Evolutionary conservation across 2,888 invertebrate species (phyloP).

Genomic region (Diloba caeruleocephala): DNA sequence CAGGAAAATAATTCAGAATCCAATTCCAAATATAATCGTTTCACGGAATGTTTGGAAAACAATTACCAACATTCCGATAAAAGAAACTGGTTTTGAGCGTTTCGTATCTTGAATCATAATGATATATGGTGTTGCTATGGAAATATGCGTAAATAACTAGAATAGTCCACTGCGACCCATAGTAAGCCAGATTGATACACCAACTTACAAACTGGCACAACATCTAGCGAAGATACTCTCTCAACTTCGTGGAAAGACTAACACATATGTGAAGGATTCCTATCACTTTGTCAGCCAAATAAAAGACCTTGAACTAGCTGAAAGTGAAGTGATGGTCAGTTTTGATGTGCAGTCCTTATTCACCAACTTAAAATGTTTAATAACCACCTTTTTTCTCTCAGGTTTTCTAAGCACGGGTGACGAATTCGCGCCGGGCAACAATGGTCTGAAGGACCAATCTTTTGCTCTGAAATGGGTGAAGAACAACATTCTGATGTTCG

Average conservation of each 20-base stretch:
- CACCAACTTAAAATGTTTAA: no score
- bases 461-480: constrained; percentile 92
- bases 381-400: constrained; percentile 55
- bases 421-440: constrained; percentile 91
- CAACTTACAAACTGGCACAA: no score
- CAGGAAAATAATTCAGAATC: constrained; percentile 21
- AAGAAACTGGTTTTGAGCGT: constrained; percentile 8
- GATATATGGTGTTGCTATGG: no score
- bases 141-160: no score
- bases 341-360: not conserved
- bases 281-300: no score
- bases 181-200: no score
- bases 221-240: no score
- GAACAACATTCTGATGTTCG: constrained; percentile 91
- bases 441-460: constrained; percentile 93
- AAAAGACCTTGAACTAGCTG: no score
- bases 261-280: no score
- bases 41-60: constrained; percentile 18
- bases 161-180: no score
- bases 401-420: constrained; percentile 94
- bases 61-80: constrained; percentile 3
- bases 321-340: no score
- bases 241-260: no score
- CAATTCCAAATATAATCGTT: constrained; percentile 15
- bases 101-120: constrained; percentile 5